Evolutionary conservation across 2,113 vertebrate species (phyloP), one percentile per base, ranked within the genome.

Genomic region (Ochotona princeps): DNA sequence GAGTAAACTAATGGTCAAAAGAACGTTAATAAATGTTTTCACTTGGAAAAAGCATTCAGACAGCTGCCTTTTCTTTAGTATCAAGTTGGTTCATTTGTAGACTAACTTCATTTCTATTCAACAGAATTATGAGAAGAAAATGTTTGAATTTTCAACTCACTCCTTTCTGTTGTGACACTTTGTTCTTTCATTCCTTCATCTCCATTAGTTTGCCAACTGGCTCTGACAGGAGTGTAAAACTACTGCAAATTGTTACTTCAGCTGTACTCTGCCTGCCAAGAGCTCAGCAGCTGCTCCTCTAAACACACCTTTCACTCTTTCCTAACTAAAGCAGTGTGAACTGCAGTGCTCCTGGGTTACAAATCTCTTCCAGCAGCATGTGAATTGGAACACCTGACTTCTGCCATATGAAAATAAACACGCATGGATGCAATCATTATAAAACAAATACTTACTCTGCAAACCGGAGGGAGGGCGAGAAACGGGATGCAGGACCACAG

Each of bases 1-100:
- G 95, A 96, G 96, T 96, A 93, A 90, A 93, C 76, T 70, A 90
- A 89, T 93, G 90, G 86, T 94, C 92, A 96, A 51, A 75, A 80
- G 86, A 92, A 94, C 76, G 66, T 83, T 82, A 63, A 95, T 96
- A 38, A 63, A 87, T 96, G 93, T 92, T 96, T 65, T 72, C 90
- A 38, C 4, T 21, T 69, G 83, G 89, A 63, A 70, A 89, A 86
- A 92, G 93, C 79, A 72, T 57, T 38, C 32, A 72, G 78, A 63
- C 57, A 87, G 72, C 87, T 86, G 44, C 7, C 61, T 72, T 94
- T 92, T 87, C 87, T 75, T 91, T 83, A 90, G 3, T 87, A 65
- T 65, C 3, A 12, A 94, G 80, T 67, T 76, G 70, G 69, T 69
- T 92, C 91, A 90, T 95, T 95, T 91, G 93, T 51, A 85, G 91